Base-by-base conservation (phyloP, 2,888 invertebrate species). In the Dorcus parallelipipedus region DNA sequence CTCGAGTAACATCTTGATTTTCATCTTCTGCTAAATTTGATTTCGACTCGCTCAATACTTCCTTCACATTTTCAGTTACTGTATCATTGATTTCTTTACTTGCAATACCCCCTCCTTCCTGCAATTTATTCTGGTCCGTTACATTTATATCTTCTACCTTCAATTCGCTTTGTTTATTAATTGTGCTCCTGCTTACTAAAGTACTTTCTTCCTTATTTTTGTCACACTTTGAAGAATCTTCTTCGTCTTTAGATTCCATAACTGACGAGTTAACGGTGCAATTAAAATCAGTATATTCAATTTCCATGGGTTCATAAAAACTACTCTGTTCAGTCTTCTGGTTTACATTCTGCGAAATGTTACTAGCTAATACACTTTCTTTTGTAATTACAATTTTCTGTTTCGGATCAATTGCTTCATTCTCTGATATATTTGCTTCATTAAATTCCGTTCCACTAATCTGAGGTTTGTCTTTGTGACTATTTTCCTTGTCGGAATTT, bases 401-500 rank as follows among this genome's bases (percentile, higher is more conserved):
- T 33, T 33, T 33, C 6, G 26, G 6, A 6, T 33, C 26, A 33
- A 33, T 33, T 1, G 7, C 26, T 33, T 33, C 26, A 33, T 6
- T 33, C 26, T 33, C 26, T 33, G 26, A 7, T 0, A 5, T 7
- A 33, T 33, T 33, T 7, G 26, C 6, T 33, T 7, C 26, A 33
- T 5, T 33, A 1, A 33, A 33, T 6, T 33, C 26, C 26, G 26
- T 33, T 33, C 7, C 26, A 33, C 26, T 33, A 6, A 33, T 33
- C 52, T 47, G n/a, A 38, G 49, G 33, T 17, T 9, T 26, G 9
- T 23, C 42, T 17, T 9, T 26, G 9, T 10, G 26, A 2, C 38
- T 10, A 49, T 60, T 63, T 56, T 59, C 63, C 39, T 63, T 59
- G 42, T 61, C 59, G 1, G 56, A 61, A 52, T 45, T 54, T 9